Percentiles rank a stretch among this genome's conserved stretches.
Conservation (phyloP, 2,888 invertebrate genomes). For the Apocheima hispidaria region DNA sequence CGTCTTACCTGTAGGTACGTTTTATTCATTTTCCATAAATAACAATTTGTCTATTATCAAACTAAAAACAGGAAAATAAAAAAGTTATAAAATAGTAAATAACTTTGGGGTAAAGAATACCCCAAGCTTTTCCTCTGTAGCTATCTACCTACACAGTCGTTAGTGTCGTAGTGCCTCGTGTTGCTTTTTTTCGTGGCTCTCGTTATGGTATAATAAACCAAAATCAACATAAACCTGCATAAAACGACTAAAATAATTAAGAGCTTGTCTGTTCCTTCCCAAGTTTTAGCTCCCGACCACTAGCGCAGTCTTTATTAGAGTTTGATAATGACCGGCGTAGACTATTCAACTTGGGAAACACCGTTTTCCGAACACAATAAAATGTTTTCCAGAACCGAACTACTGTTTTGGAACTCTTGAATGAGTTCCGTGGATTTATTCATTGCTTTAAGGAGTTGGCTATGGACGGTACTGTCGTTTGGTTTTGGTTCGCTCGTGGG, state of each 20-base stretch:
- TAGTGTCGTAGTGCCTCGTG: too few relatives aligned
- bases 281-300: conserved; percentile 19
- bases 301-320: conserved; percentile 36
- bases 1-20: too few relatives aligned
- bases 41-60: too few relatives aligned
- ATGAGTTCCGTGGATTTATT: conserved; percentile 45
- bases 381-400: conserved; percentile 49
- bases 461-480: conserved; percentile 34
- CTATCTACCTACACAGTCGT: too few relatives aligned
- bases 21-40: too few relatives aligned
- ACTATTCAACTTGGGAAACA: conserved; percentile 42
- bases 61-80: too few relatives aligned
- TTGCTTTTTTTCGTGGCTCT: neutral
- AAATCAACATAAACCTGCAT: neutral
- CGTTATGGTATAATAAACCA: neutral
- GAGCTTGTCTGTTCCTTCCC: conserved; percentile 3
- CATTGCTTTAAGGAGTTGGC: conserved; percentile 43
- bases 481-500: conserved; percentile 30
- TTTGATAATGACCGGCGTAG: conserved; percentile 45
- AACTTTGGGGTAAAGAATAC: too few relatives aligned
- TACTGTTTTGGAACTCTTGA: conserved; percentile 51
- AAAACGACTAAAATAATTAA: conserved; percentile 17
- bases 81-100: too few relatives aligned
- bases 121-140: too few relatives aligned
- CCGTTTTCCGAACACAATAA: conserved; percentile 49